Conservation (phyloP, 2,113 vertebrate genomes). For the Carollia perspicillata region DNA sequence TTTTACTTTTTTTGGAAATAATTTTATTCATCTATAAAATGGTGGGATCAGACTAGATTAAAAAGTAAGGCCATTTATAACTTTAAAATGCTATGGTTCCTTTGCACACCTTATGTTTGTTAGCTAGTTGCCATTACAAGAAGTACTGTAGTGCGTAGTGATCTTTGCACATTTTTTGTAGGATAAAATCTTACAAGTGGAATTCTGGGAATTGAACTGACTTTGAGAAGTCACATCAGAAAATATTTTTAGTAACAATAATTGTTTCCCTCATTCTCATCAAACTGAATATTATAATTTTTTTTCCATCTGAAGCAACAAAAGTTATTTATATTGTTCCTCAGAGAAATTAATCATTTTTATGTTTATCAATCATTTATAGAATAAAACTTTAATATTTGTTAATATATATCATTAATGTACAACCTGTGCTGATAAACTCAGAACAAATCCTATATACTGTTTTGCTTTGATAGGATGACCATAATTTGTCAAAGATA, state of each 20-base stretch:
- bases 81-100: not conserved
- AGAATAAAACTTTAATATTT: not conserved
- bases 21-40: not conserved
- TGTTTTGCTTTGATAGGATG: constrained; percentile 21
- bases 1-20: not conserved
- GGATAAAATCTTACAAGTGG: not conserved
- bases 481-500: not conserved
- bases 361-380: constrained; percentile 1
- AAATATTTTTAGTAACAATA: not conserved
- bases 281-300: not conserved
- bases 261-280: not conserved
- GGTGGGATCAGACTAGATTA: not conserved
- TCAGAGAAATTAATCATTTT: not conserved
- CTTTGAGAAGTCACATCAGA: not conserved
- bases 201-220: constrained; percentile 3
- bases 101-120: not conserved
- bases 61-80: not conserved
- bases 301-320: not conserved
- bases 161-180: not conserved
- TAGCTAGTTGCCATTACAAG: not conserved
- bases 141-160: not conserved
- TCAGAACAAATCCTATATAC: not conserved
- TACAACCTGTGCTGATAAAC: not conserved
- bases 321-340: not conserved
- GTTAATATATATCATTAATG: constrained; percentile 3